phyloP scores from a whole-genome alignment of 2,888 invertebrate species.

The Minunthozetes semirufus region DNA sequence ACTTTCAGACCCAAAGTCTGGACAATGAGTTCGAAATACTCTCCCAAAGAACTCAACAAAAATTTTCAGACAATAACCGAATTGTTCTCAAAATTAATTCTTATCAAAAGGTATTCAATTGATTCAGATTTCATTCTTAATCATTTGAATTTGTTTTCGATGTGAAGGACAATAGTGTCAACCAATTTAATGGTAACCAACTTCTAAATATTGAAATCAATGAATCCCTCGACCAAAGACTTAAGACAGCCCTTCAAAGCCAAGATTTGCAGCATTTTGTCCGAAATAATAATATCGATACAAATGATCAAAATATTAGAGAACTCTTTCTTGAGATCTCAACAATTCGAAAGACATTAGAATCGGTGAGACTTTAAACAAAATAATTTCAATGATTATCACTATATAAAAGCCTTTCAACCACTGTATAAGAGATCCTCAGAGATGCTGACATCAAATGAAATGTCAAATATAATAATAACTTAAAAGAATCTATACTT shows the following conservation, averaged over 20 bases:
- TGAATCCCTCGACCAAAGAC: not conserved
- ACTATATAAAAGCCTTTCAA: too few species aligned
- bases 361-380: not conserved
- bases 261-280: not conserved
- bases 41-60: slow-evolving; percentile 40
- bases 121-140: not conserved
- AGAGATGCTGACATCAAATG: too few species aligned
- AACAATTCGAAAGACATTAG: not conserved
- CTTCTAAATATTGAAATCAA: not conserved
- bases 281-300: not conserved
- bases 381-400: not conserved
- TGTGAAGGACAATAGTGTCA: not conserved
- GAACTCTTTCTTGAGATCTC: not conserved
- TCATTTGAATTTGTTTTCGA: not conserved
- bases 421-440: too few species aligned
- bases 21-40: slow-evolving; percentile 38
- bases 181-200: not conserved
- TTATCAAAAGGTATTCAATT: slow-evolving; percentile 40
- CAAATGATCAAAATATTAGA: not conserved
- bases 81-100: slow-evolving; percentile 40
- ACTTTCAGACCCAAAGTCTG: slow-evolving; percentile 37
- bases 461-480: too few species aligned
- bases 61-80: slow-evolving; percentile 40
- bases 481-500: too few species aligned
- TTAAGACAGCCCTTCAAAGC: not conserved